Percentiles rank a stretch among this genome's conserved stretches.
Evolutionary conservation across 2,113 vertebrate species (phyloP).

Genomic region (Ranitomeya variabilis): DNA sequence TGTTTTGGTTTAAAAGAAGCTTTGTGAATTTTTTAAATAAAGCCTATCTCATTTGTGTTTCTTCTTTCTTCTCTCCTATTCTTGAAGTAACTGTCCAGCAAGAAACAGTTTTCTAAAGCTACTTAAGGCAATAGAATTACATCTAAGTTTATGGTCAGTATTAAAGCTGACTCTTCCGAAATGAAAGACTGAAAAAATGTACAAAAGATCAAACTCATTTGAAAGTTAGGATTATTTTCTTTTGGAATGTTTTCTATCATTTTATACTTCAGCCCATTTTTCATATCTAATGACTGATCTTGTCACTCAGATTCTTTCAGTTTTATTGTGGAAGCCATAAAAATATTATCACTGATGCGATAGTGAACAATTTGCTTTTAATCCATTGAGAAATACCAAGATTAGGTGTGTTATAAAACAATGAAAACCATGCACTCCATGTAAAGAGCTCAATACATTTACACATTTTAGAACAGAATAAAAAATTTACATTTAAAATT

Average conservation of each 20-base stretch:
- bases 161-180: constrained; percentile 55
- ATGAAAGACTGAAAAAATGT: constrained; percentile 51
- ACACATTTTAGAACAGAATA: not conserved
- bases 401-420: constrained; percentile 17
- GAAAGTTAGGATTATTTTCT: constrained; percentile 53
- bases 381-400: constrained; percentile 13
- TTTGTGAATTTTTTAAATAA: not conserved
- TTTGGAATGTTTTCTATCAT: constrained; percentile 40
- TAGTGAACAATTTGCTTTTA: constrained; percentile 9
- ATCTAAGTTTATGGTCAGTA: constrained; percentile 54
- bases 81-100: constrained; percentile 32
- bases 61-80: constrained; percentile 23
- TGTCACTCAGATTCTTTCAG: constrained; percentile 38
- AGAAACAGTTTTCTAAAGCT: constrained; percentile 29
- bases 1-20: not conserved
- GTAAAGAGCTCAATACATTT: not conserved
- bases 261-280: constrained; percentile 43
- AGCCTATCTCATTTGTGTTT: constrained; percentile 2
- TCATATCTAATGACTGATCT: constrained; percentile 46
- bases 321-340: constrained; percentile 28
- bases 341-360: constrained; percentile 6
- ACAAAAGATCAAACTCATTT: constrained; percentile 58
- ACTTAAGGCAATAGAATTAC: constrained; percentile 54
- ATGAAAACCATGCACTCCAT: not conserved
- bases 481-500: too few relatives aligned